phyloP scores from a whole-genome alignment of 2,797 vertebrate genomes.

The Calcarius lapponicus region DNA sequence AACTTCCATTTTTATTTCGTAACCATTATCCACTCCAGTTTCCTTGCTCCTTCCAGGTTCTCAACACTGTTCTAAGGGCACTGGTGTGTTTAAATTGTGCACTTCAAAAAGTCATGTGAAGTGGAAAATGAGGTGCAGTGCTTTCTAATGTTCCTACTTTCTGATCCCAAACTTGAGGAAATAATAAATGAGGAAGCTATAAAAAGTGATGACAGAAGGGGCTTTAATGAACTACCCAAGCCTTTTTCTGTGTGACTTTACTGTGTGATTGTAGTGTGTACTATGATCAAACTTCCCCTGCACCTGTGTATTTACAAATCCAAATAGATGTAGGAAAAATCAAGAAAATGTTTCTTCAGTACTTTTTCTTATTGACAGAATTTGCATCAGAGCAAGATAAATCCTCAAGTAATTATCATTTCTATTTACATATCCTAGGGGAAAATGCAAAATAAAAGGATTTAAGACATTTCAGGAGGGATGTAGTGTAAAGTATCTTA shows the following conservation, averaged over 20 bases:
- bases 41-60: background rate
- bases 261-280: background rate
- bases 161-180: background rate
- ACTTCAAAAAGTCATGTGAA: background rate
- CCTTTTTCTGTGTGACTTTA: background rate
- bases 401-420: background rate
- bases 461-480: background rate
- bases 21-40: rapidly evolving
- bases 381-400: background rate
- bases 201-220: background rate
- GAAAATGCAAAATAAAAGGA: background rate
- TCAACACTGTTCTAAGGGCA: background rate
- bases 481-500: background rate
- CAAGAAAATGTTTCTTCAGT: background rate
- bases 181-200: background rate
- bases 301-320: background rate
- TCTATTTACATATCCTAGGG: background rate
- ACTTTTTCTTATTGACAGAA: background rate
- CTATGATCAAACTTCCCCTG: background rate
- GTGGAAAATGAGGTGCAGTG: background rate
- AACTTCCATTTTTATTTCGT: background rate
- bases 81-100: background rate
- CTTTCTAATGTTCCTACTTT: background rate
- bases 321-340: background rate
- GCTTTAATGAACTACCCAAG: background rate